phyloP scores from a whole-genome alignment of 2,113 vertebrate genomes.

The Axis porcinus region DNA sequence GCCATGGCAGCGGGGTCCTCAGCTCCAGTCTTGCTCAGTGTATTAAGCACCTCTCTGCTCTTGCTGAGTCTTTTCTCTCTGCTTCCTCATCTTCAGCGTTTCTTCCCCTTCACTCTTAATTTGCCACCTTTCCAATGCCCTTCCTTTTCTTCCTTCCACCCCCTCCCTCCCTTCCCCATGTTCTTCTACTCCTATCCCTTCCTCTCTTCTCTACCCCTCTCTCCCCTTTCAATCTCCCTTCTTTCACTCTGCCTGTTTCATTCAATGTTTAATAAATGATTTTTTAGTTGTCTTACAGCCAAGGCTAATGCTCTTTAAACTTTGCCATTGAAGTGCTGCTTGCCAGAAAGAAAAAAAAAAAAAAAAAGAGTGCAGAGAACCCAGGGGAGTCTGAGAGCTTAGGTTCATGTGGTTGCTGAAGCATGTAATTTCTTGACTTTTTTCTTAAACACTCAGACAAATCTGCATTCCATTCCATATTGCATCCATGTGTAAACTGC shows the following conservation, averaged over 20 bases:
- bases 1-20: rapidly evolving
- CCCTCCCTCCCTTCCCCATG: neutral
- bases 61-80: neutral
- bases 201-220: rapidly evolving
- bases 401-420: neutral
- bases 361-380: neutral
- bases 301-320: neutral
- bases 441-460: neutral
- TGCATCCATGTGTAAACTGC: neutral
- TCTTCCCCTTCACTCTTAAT: neutral
- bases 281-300: neutral
- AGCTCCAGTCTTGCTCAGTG: neutral
- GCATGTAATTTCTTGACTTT: neutral
- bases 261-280: neutral
- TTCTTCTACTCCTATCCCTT: neutral
- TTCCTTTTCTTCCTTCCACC: neutral
- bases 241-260: neutral
- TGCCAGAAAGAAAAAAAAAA: neutral
- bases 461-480: neutral
- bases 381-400: neutral
- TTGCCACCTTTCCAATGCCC: neutral
- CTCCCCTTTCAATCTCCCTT: neutral
- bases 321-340: neutral
- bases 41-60: neutral
- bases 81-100: neutral